phyloP scores from a whole-genome alignment of 2,888 invertebrate genomes.

The Liodrosophila aerea region DNA sequence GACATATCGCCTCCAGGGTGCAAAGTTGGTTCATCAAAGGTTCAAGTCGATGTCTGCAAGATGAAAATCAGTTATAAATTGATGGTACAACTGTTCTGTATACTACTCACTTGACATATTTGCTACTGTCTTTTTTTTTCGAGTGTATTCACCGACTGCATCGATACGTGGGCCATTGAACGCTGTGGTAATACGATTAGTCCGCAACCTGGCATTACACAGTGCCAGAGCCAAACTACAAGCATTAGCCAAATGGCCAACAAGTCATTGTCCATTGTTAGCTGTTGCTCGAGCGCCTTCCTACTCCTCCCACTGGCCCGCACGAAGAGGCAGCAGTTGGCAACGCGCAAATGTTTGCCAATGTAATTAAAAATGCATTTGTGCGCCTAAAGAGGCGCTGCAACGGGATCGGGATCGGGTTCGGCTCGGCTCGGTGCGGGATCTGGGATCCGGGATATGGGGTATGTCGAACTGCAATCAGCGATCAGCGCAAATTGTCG shows the following conservation, averaged over 20 bases:
- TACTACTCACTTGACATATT: too few relatives aligned
- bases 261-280: conserved; percentile 32
- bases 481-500: conserved; percentile 71
- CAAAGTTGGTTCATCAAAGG: too few relatives aligned
- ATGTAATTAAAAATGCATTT: conserved; percentile 77
- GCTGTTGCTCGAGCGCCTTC: neutral
- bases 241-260: conserved; percentile 68
- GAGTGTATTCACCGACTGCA: conserved; percentile 31
- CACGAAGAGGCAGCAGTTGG: conserved; percentile 14
- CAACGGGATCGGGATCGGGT: conserved; percentile 5
- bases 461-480: conserved; percentile 40
- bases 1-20: too few relatives aligned
- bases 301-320: neutral
- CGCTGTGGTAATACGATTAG: conserved; percentile 29
- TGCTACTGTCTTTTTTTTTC: too few relatives aligned
- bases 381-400: conserved; percentile 60
- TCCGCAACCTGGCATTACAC: conserved; percentile 42
- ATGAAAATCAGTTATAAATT: too few relatives aligned
- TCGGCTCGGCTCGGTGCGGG: neutral
- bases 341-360: conserved; percentile 65
- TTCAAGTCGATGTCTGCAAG: too few relatives aligned
- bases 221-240: conserved; percentile 58
- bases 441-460: neutral
- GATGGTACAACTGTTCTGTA: too few relatives aligned
- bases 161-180: conserved; percentile 62